Evolutionary conservation across 2,797 vertebrate genomes (phyloP).

Genomic region (Dromococcyx pavoninus): DNA sequence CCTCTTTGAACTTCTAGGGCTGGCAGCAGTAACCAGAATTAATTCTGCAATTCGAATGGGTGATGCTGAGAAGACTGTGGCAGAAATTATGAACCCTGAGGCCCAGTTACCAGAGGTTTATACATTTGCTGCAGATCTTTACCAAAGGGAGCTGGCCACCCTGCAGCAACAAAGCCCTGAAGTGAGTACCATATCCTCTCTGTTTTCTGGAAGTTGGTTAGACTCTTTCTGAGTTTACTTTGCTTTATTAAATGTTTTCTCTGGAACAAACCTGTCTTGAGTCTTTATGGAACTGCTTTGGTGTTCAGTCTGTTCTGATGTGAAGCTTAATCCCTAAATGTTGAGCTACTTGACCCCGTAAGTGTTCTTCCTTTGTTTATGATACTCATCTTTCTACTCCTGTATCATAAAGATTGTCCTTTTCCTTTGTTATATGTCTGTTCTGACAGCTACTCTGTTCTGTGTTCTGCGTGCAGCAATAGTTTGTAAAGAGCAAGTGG

Average conservation of each 20-base stretch:
- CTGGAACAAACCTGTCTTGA: not conserved
- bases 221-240: not conserved
- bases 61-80: slow-evolving; percentile 86
- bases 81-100: slow-evolving; percentile 91
- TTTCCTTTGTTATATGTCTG: not conserved
- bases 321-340: not conserved
- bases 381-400: not conserved
- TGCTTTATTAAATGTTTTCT: not conserved
- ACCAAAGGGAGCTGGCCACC: slow-evolving; percentile 90
- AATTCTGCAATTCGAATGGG: slow-evolving; percentile 86
- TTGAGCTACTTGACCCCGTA: not conserved
- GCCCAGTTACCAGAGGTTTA: slow-evolving; percentile 93
- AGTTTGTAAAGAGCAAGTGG: not conserved
- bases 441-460: not conserved
- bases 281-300: not conserved
- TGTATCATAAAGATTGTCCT: not conserved
- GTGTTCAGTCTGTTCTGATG: not conserved
- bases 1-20: slow-evolving; percentile 72
- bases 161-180: slow-evolving; percentile 93
- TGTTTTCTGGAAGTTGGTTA: not conserved
- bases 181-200: slow-evolving; percentile 57
- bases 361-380: not conserved
- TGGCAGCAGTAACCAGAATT: slow-evolving; percentile 87
- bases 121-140: slow-evolving; percentile 89
- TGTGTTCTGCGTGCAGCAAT: not conserved